phyloP scores from a whole-genome alignment of 2,113 vertebrate genomes.

The Cinclus cinclus region DNA sequence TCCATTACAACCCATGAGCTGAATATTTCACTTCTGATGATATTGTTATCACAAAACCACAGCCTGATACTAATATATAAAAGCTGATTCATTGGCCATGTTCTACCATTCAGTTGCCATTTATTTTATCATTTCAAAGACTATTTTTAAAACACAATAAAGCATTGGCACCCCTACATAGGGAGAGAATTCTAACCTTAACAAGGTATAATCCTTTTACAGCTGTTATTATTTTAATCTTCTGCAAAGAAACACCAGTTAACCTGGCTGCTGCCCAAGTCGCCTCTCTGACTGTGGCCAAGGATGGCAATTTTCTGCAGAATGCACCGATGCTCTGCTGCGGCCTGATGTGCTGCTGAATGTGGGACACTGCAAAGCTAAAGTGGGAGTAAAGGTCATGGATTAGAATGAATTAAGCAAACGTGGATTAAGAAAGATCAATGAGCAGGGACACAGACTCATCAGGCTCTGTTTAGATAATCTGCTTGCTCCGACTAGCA shows the following conservation, averaged over 20 bases:
- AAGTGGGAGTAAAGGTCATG: slow-evolving; percentile 40
- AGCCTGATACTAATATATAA: background rate
- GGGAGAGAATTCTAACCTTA: background rate
- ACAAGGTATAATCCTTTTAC: background rate
- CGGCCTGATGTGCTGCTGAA: background rate
- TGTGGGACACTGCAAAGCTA: slow-evolving; percentile 41
- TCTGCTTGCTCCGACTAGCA: slow-evolving; percentile 21
- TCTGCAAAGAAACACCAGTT: background rate
- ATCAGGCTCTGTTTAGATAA: slow-evolving; percentile 61
- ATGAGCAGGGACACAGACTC: slow-evolving; percentile 46
- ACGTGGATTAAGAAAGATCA: slow-evolving; percentile 64
- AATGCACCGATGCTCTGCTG: background rate
- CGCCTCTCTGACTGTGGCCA: background rate
- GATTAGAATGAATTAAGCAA: slow-evolving; percentile 69
- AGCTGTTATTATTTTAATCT: background rate
- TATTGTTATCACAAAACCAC: background rate
- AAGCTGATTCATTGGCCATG: background rate
- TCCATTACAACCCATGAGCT: fast-evolving
- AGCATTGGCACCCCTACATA: background rate
- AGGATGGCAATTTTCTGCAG: background rate
- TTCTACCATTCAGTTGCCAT: background rate
- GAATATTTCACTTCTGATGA: background rate
- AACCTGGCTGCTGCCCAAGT: background rate
- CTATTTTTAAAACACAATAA: background rate
- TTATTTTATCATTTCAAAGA: background rate